Base-by-base conservation (phyloP, 2,888 invertebrate genomes). In the Trilocha varians region DNA sequence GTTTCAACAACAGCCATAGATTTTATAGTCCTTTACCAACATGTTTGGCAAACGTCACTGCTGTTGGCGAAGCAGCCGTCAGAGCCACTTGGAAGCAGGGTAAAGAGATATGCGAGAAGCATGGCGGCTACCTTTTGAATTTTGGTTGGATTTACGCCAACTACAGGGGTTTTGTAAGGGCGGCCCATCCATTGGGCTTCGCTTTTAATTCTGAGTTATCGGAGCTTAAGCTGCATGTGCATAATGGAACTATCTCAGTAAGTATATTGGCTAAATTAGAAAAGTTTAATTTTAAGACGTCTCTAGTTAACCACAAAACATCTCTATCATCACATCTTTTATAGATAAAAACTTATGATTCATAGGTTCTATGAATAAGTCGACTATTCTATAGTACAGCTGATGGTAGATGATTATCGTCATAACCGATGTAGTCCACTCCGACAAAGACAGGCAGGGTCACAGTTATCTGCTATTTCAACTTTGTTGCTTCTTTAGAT, bases 121-220 rank as follows among this genome's bases (percentile, higher is more conserved):
- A 59, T 41, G 69, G 67, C 1, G 78, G 73, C 0, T 64, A 70
- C 0, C 52, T 87, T 1, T 45, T 86, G 13, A 74, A 76, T 32
- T 68, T 63, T 17, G 87, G 85, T 0, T 87, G 86, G 82, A 64
- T 72, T 41, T 83, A 82, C 45, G 67, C 78, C 0, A 86, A 82
- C 44, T 62, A 69, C 46, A 70, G 68, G 1, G 39, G 56, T 16
- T 49, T 74, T 34, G 58, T 57, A 6, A 45, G 56, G 0, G 53
- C 56, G 5, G 58, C 59, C 5, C 68, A 70, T 40, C 85, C 85
- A 0, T 47, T 82, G 42, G 79, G 77, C 2, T 57, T 83, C 2
- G 53, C 66, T 6, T 65, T 68, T 50, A 61, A 59, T 16, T 40
- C 59, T 2, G 64, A 57, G 17, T 57, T 56, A 13, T 58, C 55